phyloP scores from a whole-genome alignment of 2,888 invertebrate species.

The Sinelater perroti region DNA sequence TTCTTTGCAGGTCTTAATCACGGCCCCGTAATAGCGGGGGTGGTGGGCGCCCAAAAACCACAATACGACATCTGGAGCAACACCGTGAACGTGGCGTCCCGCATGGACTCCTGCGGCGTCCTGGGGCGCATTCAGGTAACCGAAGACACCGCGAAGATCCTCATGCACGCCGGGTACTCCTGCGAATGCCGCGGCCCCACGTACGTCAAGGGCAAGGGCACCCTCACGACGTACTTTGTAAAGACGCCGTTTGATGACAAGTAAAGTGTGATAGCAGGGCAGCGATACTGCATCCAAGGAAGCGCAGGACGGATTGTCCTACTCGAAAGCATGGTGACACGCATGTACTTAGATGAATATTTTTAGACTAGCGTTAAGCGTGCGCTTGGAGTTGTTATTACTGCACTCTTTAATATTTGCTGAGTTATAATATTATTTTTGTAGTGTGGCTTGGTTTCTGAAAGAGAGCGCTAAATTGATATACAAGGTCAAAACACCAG shows the following conservation, averaged over 20 bases:
- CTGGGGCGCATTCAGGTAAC: slow-evolving; percentile 89
- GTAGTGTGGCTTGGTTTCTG: too few relatives aligned
- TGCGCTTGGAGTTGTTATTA: slow-evolving; percentile 9
- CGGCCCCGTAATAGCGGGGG: slow-evolving; percentile 94
- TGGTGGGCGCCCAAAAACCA: slow-evolving; percentile 96
- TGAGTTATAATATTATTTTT: slow-evolving; percentile 7
- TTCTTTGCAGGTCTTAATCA: slow-evolving; percentile 77
- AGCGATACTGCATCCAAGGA: too few relatives aligned
- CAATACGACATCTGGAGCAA: slow-evolving; percentile 99
- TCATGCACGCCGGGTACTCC: slow-evolving; percentile 85
- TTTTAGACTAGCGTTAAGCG: slow-evolving; percentile 1
- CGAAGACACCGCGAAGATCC: slow-evolving; percentile 81
- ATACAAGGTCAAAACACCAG: too few relatives aligned
- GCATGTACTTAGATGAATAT: slow-evolving; percentile 5
- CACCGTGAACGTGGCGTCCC: slow-evolving; percentile 95
- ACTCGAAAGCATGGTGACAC: too few relatives aligned
- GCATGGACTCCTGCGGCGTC: slow-evolving; percentile 96
- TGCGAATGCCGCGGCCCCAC: slow-evolving; percentile 93
- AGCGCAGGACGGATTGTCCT: too few relatives aligned
- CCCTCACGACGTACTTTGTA: slow-evolving; percentile 89
- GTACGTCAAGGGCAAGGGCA: slow-evolving; percentile 94
- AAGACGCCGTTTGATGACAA: slow-evolving; percentile 80
- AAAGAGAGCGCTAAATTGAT: too few relatives aligned
- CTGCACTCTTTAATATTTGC: neutral
- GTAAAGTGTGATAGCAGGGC: slow-evolving; percentile 41